These are phyloP conservation scores for Remorina albescens DNA, from an alignment of 2,797 vertebrate genomes.

Conservation along the genomic window DNA sequence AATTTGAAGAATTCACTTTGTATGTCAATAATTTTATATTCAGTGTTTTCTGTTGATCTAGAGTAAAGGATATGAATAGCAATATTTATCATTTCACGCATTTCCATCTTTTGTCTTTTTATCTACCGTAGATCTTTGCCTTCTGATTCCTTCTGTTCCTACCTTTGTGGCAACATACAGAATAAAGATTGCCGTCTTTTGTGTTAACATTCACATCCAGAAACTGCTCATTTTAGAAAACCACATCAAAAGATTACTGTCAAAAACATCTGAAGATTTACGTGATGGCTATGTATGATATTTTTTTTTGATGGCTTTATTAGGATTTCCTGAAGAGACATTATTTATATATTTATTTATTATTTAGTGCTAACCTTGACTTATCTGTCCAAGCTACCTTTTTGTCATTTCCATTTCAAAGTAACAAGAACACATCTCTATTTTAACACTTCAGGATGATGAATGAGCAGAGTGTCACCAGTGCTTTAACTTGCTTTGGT, in stretches of 20 bases:
- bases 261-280: conserved; percentile 21
- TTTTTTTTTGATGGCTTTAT: conserved; percentile 2
- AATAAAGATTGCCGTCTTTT: neutral
- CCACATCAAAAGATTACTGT: neutral
- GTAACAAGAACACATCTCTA: conserved; percentile 50
- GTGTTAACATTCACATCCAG: neutral
- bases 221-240: conserved; percentile 4
- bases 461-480: conserved; percentile 39
- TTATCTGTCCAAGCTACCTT: conserved; percentile 32
- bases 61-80: neutral
- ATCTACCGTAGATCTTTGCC: no score
- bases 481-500: conserved; percentile 68
- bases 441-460: conserved; percentile 56
- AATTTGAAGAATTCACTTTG: neutral
- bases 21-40: no score
- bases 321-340: conserved; percentile 20
- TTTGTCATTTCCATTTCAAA: conserved; percentile 69
- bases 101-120: neutral
- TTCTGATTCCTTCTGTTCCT: neutral
- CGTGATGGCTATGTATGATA: conserved; percentile 12
- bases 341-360: neutral
- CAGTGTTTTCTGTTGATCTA: no score
- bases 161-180: neutral
- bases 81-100: neutral
- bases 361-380: conserved; percentile 15